These are phyloP conservation scores for Antheraea pernyi DNA, from an alignment of 1,140 invertebrate species.

Conservation along the genomic window DNA sequence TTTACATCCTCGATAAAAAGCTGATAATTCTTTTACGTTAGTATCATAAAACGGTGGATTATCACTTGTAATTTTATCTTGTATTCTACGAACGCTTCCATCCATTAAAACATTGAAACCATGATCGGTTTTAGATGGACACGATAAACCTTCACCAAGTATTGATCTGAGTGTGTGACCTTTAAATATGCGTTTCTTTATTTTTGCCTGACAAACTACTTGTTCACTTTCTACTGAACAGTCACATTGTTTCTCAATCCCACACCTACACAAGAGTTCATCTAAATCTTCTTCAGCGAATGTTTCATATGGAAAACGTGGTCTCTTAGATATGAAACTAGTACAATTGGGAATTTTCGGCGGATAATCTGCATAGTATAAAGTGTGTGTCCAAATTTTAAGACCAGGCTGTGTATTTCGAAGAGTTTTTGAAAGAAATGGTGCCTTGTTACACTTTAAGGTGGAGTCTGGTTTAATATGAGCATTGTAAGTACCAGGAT, in stretches of 20 bases:
- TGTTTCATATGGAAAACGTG: conserved; percentile 56
- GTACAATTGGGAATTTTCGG: conserved; percentile 50
- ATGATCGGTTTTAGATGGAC: conserved; percentile 35
- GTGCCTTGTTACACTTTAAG: conserved; percentile 31
- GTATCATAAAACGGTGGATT: conserved; percentile 52
- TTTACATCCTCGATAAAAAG: conserved; percentile 63
- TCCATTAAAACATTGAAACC: conserved; percentile 36
- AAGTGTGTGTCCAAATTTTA: conserved; percentile 51
- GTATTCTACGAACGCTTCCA: conserved; percentile 31
- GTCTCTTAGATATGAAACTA: conserved; percentile 43
- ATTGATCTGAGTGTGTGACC: conserved; percentile 35
- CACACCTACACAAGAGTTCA: conserved; percentile 53
- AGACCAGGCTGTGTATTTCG: conserved; percentile 27
- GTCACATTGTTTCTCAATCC: conserved; percentile 41
- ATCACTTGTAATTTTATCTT: conserved; percentile 23
- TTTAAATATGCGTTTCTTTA: conserved; percentile 47
- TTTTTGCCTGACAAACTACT: conserved; percentile 42
- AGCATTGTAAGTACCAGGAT: conserved; percentile 51
- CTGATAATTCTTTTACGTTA: conserved; percentile 40
- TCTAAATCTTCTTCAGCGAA: conserved; percentile 43
- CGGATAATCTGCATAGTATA: conserved; percentile 35
- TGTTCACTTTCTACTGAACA: conserved; percentile 37
- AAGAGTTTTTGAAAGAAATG: conserved; percentile 48
- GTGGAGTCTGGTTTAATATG: conserved; percentile 18
- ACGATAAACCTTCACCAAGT: conserved; percentile 30